Base-by-base conservation (phyloP, 2,797 vertebrate species). In the Enteromius radiatus region DNA sequence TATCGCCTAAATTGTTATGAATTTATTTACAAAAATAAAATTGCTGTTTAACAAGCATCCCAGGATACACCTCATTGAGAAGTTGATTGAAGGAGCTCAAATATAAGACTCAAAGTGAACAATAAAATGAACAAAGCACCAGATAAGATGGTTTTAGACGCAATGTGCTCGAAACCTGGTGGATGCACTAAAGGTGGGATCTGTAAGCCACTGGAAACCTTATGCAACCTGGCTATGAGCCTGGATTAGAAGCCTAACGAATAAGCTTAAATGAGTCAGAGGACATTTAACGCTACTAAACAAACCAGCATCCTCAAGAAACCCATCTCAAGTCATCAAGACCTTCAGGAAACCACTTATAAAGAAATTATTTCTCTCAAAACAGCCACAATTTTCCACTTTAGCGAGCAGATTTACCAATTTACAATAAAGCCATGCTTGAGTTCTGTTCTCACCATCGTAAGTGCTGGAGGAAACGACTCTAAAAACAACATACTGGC, bases 191-290 rank as follows among this genome's bases (percentile, higher is more conserved):
- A 59, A 28, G 54, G 73, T 75, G n/a, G 36, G 4, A 23, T 78
- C 38, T 19, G 61, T 36, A 77, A 68, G 74, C 64, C 45, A 49
- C 43, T 14, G 15, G 64, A 54, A 84, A 82, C 84, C 82, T 91
- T 86, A 83, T 64, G 68, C 81, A 69, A 89, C 84, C 61, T 82
- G 78, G 65, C 61, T 76, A 54, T 90, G 91, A 93, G 84, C 80
- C 84, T 65, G 89, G 92, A 93, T 94, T 90, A 93, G 83, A 83
- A 73, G 19, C 14, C 75, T 64, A 85, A 90, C 86, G 92, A 91
- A 91, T 85, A 90, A 87, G 89, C 87, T 90, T 91, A 92, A 63
- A 84, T 89, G 68, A 79, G 84, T 64, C 28, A 52, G 76, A 68
- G 83, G 81, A 36, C 70, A 73, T 81, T 76, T 41, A 76, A 9